phyloP scores from a whole-genome alignment of 35 echinoderm and acorn worm genomes.

The Anneissia japonica region DNA sequence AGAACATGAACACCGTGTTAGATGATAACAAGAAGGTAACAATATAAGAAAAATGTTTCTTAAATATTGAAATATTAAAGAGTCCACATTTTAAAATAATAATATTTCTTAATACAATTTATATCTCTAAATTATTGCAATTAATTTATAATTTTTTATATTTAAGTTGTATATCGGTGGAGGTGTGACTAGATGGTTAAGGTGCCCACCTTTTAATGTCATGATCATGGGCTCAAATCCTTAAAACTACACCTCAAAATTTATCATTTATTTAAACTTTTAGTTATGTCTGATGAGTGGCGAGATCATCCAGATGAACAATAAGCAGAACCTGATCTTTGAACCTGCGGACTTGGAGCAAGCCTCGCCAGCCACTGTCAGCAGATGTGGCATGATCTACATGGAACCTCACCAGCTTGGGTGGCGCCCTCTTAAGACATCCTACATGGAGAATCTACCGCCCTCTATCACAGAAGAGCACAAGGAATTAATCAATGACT shows the following conservation, averaged over 20 bases:
- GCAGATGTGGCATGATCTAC: slow-evolving; percentile 97
- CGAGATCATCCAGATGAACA: slow-evolving; percentile 94
- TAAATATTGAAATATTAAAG: too few relatives aligned
- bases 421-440: slow-evolving; percentile 74
- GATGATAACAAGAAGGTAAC: slow-evolving; percentile 98
- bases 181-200: too few relatives aligned
- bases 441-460: slow-evolving; percentile 83
- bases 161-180: too few relatives aligned
- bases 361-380: slow-evolving; percentile 84
- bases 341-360: slow-evolving; percentile 87
- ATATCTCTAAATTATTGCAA: too few relatives aligned
- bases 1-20: slow-evolving; percentile 96
- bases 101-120: too few relatives aligned
- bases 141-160: too few relatives aligned
- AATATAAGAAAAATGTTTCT: too few relatives aligned
- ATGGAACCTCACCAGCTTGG: slow-evolving; percentile 93
- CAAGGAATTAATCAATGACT: slow-evolving; percentile 75
- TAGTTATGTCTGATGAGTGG: slow-evolving; percentile 94
- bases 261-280: not conserved
- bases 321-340: slow-evolving; percentile 95
- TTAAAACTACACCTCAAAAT: not conserved
- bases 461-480: slow-evolving; percentile 68
- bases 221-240: not conserved
- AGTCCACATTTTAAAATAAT: too few relatives aligned
- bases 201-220: too few relatives aligned